Percentiles rank a stretch among this genome's conserved stretches.
phyloP scores from a whole-genome alignment of 2,113 vertebrate species.

The Phyllopteryx taeniolatus region DNA sequence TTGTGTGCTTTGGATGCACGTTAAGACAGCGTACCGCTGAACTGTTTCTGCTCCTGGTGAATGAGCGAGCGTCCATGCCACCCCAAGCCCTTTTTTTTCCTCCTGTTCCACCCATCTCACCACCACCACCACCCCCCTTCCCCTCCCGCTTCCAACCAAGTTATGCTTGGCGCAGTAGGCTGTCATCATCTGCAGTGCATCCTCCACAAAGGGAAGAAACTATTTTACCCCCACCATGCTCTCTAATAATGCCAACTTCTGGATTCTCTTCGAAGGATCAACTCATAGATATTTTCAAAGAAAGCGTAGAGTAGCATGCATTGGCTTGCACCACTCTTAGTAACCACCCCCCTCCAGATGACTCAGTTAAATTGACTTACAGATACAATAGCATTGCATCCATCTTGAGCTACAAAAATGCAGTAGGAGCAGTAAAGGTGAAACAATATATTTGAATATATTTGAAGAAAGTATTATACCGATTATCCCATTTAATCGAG shows the following conservation, averaged over 20 bases:
- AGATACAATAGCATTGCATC: conserved; percentile 30
- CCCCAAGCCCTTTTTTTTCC: conserved; percentile 44
- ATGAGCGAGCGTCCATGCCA: conserved; percentile 54
- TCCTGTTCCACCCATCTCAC: conserved; percentile 42
- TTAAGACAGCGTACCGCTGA: conserved; percentile 47
- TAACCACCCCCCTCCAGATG: conserved; percentile 19
- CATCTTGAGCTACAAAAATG: conserved; percentile 9
- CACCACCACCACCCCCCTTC: conserved; percentile 23
- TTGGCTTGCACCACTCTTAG: neutral
- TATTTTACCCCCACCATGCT: neutral
- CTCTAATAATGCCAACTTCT: conserved; percentile 5
- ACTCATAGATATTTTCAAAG: neutral
- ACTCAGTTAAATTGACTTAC: conserved; percentile 54
- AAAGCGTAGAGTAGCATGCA: neutral
- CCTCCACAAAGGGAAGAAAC: conserved; percentile 35
- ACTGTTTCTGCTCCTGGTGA: conserved; percentile 67
- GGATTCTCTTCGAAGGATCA: neutral
- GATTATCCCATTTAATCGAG: no score
- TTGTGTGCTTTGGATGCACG: conserved; percentile 11
- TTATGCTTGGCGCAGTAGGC: conserved; percentile 72
- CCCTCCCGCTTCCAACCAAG: conserved; percentile 70
- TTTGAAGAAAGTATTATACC: no score
- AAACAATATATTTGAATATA: neutral
- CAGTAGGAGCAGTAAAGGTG: neutral
- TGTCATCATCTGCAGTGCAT: conserved; percentile 71